phyloP scores from a whole-genome alignment of 2,888 invertebrate genomes.

The Candidula unifasciata region DNA sequence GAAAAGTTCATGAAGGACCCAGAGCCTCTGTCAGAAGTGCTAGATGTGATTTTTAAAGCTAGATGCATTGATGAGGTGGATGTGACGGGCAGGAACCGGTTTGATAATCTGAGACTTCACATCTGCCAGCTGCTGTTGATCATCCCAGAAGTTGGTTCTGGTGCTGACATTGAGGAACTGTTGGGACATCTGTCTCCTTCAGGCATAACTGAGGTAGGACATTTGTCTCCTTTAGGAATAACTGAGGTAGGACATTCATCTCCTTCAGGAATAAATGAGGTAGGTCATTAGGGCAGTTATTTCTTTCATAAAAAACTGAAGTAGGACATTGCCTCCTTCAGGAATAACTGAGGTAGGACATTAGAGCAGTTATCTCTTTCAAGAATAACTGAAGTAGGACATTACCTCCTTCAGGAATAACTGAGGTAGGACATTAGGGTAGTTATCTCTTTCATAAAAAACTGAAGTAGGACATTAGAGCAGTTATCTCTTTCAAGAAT shows the following conservation, averaged over 20 bases:
- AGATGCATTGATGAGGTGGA: neutral
- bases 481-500: no score
- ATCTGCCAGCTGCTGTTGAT: neutral
- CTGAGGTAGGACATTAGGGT: no score
- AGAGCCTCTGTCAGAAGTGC: constrained; percentile 50
- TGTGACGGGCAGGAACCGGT: neutral
- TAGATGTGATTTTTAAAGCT: constrained; percentile 11
- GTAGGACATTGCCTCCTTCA: constrained; percentile 7
- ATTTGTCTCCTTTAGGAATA: neutral
- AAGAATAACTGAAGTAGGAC: no score
- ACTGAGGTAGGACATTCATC: neutral
- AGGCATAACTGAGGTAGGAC: neutral
- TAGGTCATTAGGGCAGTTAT: neutral
- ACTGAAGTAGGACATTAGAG: no score
- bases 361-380: no score
- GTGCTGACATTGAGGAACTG: constrained; percentile 10
- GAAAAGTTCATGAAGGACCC: constrained; percentile 44
- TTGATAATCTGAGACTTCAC: constrained; percentile 35
- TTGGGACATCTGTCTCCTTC: neutral
- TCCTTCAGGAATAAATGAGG: neutral
- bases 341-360: neutral
- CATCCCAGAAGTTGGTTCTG: constrained; percentile 29
- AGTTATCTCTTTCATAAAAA: no score
- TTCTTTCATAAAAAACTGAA: no score
- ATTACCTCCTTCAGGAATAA: no score